Percentiles rank a stretch among this genome's conserved stretches.
phyloP scores from a whole-genome alignment of 2,888 invertebrate species.

The Drosophila mayaguana region DNA sequence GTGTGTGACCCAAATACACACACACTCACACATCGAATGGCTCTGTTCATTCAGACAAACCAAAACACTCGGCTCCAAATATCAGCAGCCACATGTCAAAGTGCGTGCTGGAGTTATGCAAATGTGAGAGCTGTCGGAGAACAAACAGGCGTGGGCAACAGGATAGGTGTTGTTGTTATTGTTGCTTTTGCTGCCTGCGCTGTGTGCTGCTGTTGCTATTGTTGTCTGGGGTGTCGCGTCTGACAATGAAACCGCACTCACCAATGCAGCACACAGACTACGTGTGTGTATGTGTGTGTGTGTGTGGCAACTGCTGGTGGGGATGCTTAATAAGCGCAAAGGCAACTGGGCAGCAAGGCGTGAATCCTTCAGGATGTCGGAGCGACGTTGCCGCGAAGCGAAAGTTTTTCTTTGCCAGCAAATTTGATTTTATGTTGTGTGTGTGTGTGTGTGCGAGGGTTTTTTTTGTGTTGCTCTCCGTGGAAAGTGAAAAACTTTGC shows the following conservation, averaged over 20 bases:
- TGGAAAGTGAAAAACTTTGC: constrained; percentile 76
- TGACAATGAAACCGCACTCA: constrained; percentile 55
- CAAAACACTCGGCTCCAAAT: constrained; percentile 66
- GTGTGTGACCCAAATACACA: constrained; percentile 73
- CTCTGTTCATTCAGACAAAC: constrained; percentile 68
- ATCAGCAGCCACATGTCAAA: constrained; percentile 70
- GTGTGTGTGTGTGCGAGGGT: constrained; percentile 9
- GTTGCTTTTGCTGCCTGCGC: constrained; percentile 30
- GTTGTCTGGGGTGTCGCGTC: constrained; percentile 52
- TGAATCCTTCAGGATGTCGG: constrained; percentile 50
- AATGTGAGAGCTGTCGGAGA: constrained; percentile 59
- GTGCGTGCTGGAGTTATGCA: constrained; percentile 78
- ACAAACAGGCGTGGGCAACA: constrained; percentile 20
- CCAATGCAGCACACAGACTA: constrained; percentile 49
- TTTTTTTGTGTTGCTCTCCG: constrained; percentile 47
- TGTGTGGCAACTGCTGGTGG: constrained; percentile 1
- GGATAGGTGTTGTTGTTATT: constrained; percentile 42
- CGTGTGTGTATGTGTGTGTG: not conserved
- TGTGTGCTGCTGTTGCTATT: constrained; percentile 30
- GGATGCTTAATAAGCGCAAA: constrained; percentile 62
- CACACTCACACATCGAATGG: constrained; percentile 43
- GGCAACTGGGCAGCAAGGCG: constrained; percentile 49
- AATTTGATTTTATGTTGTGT: constrained; percentile 59
- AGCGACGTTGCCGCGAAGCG: constrained; percentile 57
- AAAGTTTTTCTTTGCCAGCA: constrained; percentile 66